Base-by-base conservation (phyloP, 2,888 invertebrate genomes). In the Noctua fimbriata region DNA sequence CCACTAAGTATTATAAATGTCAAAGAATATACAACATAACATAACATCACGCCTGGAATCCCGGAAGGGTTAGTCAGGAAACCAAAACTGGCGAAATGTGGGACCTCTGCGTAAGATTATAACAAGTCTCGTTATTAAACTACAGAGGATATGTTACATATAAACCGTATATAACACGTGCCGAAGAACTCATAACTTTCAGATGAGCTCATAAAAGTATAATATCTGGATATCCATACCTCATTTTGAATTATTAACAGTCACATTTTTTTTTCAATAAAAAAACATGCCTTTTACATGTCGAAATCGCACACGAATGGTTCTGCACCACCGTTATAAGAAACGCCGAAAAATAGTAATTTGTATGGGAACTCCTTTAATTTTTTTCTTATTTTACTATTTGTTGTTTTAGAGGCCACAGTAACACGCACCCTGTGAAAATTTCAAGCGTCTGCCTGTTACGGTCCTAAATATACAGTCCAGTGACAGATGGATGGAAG, bases 191-290 rank as follows among this genome's bases (percentile, higher is more conserved):
- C 76, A 36, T 80, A 60, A 77, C 44, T 36, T 80, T 44, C 18
- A 52, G 60, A 77, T 10, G 36, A 78, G 69, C 65, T 58, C 65
- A 55, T 66, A 44, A 24, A 67, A 69, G 71, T 52, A 12, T 24
- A 69, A 69, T 55, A 69, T 52, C 41, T 67, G 14, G 21, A 58
- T 60, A 71, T 60, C 28, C 36, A 52, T 77, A 28, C 12, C 10
- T 67, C 44, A 71, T 78, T 78, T 60, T 55, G 47, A 63, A 84
- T 72, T 36, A 69, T 78, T 55, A 47, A 44, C 32, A 1, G 36
- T 32, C 21, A 21, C 21, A 67, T 41, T 79, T 69, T 79, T 69
- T 36, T 47, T 52, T 52, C 32, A 5, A 3, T 16, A 18, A 73
- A 69, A 32, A 32, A 32, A 32, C 21, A 32, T 21, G 63, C 18